Percentiles rank a stretch among this genome's conserved stretches.
phyloP scores from a whole-genome alignment of 2,113 vertebrate species.

The Coptodon rendalli region DNA sequence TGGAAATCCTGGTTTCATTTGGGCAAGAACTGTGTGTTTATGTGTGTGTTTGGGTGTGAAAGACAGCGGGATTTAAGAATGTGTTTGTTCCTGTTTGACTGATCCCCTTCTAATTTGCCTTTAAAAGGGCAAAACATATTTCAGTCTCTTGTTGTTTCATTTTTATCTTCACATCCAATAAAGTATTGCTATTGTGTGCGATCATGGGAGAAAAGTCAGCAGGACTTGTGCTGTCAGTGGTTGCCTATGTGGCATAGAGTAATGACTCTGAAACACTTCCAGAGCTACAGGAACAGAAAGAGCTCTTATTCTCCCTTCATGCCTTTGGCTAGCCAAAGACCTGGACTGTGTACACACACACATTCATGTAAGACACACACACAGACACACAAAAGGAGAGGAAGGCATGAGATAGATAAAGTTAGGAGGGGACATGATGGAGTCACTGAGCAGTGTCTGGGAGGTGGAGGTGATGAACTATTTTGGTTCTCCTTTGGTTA shows the following conservation, averaged over 20 bases:
- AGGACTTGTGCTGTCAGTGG: not conserved
- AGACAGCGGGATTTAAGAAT: not conserved
- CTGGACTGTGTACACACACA: slow-evolving; percentile 6
- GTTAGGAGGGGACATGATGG: slow-evolving; percentile 4
- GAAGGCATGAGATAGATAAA: slow-evolving; percentile 8
- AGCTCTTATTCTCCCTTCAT: slow-evolving; percentile 9
- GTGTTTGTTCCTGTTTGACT: not conserved
- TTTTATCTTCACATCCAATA: not conserved
- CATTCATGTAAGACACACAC: not conserved
- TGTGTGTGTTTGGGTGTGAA: not conserved
- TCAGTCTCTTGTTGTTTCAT: not conserved
- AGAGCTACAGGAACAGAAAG: slow-evolving; percentile 14
- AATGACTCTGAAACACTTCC: slow-evolving; percentile 25
- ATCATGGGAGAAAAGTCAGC: not conserved
- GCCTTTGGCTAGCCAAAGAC: slow-evolving; percentile 15
- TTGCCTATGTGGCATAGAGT: not conserved
- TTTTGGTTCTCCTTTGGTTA: slow-evolving; percentile 61
- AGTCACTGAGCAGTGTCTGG: slow-evolving; percentile 25
- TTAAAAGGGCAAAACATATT: not conserved
- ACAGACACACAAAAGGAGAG: slow-evolving; percentile 7
- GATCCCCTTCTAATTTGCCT: not conserved
- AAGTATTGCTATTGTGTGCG: not conserved
- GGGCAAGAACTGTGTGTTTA: not conserved
- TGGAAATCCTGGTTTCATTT: slow-evolving; percentile 52
- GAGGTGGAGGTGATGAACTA: slow-evolving; percentile 52